These are phyloP conservation scores for Botrylloides violaceus DNA, from an alignment of 23 tunicate species.

Conservation along the genomic window DNA sequence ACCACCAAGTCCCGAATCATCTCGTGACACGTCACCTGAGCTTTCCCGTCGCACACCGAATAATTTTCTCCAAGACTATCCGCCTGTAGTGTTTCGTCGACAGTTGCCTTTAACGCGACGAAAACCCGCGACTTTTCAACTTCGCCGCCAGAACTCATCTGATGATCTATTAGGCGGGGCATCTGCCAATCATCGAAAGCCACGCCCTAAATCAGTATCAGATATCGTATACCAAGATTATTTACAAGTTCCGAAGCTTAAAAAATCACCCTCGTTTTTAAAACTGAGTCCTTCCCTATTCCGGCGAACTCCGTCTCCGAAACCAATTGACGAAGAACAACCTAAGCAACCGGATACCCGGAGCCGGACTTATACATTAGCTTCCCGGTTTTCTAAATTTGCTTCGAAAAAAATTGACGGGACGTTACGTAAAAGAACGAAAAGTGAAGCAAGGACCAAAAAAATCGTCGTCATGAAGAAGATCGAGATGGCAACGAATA, in stretches of 20 bases:
- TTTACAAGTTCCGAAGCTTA: neutral
- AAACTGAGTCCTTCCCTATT: slow-evolving; percentile 13
- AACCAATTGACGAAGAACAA: neutral
- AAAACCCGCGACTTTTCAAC: neutral
- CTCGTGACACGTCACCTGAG: neutral
- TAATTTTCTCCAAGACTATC: neutral
- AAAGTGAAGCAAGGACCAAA: slow-evolving; percentile 6
- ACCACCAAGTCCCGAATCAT: neutral
- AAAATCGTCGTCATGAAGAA: slow-evolving; percentile 5
- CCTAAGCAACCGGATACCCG: neutral
- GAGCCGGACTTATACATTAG: neutral
- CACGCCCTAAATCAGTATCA: slow-evolving; percentile 13
- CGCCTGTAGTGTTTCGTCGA: slow-evolving; percentile 4
- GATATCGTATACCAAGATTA: neutral
- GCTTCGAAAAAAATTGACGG: slow-evolving; percentile 24
- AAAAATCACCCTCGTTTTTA: slow-evolving; percentile 10
- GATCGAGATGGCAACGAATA: slow-evolving; percentile 7
- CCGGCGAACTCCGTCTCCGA: neutral
- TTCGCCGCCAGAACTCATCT: neutral
- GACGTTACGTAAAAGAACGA: slow-evolving; percentile 10
- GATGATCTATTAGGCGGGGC: neutral
- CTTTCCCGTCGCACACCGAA: neutral
- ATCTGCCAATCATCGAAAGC: neutral
- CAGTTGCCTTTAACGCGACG: neutral
- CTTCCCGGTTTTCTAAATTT: slow-evolving; percentile 5